phyloP scores from a whole-genome alignment of 2,888 invertebrate genomes.

The Teleogryllus oceanicus region DNA sequence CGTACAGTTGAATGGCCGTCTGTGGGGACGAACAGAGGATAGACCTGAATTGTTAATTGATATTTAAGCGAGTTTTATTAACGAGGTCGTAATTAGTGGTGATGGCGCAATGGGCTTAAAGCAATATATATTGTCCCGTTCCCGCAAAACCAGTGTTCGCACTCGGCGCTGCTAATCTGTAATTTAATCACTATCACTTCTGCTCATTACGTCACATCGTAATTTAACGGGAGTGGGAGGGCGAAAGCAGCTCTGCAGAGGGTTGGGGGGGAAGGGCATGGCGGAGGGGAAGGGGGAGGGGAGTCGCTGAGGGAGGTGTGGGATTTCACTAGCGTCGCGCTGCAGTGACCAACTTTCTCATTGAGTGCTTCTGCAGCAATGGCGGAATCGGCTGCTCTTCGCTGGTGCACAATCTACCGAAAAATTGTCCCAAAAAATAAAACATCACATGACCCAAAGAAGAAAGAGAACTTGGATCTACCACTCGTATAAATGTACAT shows the following conservation, averaged over 20 bases:
- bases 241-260: not conserved
- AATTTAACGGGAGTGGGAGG: not conserved
- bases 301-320: not conserved
- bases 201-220: constrained; percentile 18
- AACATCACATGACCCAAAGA: too few relatives aligned
- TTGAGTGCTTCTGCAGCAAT: too few relatives aligned
- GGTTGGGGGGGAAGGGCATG: not conserved
- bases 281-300: not conserved
- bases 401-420: too few relatives aligned
- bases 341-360: not conserved
- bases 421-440: too few relatives aligned
- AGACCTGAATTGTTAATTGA: constrained; percentile 6
- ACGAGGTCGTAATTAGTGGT: constrained; percentile 18
- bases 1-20: not conserved
- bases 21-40: not conserved
- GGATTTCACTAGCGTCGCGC: not conserved
- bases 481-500: too few relatives aligned
- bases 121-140: not conserved
- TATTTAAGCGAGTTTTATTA: constrained; percentile 10
- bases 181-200: constrained; percentile 18
- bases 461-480: too few relatives aligned
- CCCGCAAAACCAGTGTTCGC: constrained; percentile 11
- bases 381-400: too few relatives aligned
- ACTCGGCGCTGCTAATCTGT: not conserved
- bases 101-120: constrained; percentile 18